Conservation (phyloP, 2,113 vertebrate genomes). For the Bubo blakistoni region DNA sequence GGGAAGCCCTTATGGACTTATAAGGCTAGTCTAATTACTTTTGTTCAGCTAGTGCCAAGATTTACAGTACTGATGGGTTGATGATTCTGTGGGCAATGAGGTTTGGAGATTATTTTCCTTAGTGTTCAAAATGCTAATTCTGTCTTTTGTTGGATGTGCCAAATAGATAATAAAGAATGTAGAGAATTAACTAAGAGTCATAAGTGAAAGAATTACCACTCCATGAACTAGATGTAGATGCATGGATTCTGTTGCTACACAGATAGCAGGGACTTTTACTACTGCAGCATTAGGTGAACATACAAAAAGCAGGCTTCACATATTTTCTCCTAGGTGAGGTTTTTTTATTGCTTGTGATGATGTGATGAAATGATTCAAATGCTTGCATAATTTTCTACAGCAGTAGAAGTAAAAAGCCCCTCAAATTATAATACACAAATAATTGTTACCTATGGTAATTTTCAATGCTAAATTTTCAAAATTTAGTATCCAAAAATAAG, state of each 20-base stretch:
- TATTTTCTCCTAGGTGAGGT: neutral
- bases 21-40: neutral
- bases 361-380: neutral
- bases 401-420: neutral
- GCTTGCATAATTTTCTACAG: neutral
- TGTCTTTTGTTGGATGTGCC: neutral
- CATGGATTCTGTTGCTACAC: neutral
- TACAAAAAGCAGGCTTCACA: neutral
- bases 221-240: neutral
- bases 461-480: neutral
- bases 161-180: neutral
- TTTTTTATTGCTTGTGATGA: neutral
- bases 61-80: neutral
- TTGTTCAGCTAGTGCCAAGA: neutral
- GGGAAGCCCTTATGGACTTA: neutral
- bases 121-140: neutral
- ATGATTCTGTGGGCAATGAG: neutral
- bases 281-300: neutral
- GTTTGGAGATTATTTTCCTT: neutral
- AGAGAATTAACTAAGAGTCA: neutral
- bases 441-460: neutral
- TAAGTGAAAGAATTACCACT: neutral
- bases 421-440: neutral
- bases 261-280: neutral
- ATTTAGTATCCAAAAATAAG: neutral